phyloP scores from a whole-genome alignment of 2,113 vertebrate species.

The Nothoprocta perdicaria region DNA sequence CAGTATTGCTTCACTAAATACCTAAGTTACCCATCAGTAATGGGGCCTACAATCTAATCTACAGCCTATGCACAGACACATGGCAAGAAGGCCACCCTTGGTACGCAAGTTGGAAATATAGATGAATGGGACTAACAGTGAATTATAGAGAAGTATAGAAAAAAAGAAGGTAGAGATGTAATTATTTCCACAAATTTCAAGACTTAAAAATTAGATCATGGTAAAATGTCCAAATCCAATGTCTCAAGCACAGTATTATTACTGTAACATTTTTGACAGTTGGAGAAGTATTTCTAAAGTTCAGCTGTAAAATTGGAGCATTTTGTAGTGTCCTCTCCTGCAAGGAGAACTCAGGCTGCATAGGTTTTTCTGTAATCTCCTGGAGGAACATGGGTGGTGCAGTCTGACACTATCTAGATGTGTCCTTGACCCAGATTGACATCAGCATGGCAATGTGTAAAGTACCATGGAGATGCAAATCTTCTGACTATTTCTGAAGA shows the following conservation, averaged over 20 bases:
- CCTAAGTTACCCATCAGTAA: neutral
- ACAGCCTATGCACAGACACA: neutral
- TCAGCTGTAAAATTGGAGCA: neutral
- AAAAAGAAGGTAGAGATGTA: neutral
- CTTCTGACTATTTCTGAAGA: neutral
- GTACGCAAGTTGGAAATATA: neutral
- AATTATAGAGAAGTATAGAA: neutral
- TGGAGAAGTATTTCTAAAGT: neutral
- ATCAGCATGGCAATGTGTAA: neutral
- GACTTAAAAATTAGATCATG: neutral
- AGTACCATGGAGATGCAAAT: neutral
- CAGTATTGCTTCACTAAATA: neutral
- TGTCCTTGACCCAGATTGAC: neutral
- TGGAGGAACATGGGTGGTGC: neutral
- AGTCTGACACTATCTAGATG: neutral
- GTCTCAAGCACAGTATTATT: neutral
- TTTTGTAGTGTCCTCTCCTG: neutral
- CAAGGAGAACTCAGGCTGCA: neutral
- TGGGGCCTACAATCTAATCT: no score
- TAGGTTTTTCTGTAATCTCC: neutral
- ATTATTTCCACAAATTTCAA: neutral
- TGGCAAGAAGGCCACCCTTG: neutral
- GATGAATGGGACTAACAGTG: neutral
- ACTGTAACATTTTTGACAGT: neutral
- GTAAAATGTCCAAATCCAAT: neutral